phyloP scores from a whole-genome alignment of 1,140 invertebrate species.

The Leptinotarsa texana region DNA sequence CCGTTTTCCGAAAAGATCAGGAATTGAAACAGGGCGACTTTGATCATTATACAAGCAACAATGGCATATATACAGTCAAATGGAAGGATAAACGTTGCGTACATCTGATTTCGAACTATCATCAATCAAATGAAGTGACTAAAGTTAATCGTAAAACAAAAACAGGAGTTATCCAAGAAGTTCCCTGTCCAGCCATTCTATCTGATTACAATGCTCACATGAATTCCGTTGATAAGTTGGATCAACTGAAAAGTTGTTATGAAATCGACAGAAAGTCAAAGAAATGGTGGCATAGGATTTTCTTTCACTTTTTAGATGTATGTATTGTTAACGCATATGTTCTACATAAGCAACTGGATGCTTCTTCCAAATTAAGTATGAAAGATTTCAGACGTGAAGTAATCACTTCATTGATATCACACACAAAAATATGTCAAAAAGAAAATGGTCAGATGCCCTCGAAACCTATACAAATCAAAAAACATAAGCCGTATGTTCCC shows the following conservation, averaged over 20 bases:
- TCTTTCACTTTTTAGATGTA: constrained; percentile 37
- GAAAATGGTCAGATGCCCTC: not conserved
- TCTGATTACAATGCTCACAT: constrained; percentile 15
- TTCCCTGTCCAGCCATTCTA: constrained; percentile 7
- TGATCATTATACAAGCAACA: constrained; percentile 48
- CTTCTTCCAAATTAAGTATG: not conserved
- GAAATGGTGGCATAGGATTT: constrained; percentile 55
- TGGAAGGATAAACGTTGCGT: constrained; percentile 39
- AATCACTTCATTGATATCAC: constrained; percentile 10
- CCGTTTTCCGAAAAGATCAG: constrained; percentile 49
- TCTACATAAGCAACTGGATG: not conserved
- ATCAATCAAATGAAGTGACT: constrained; percentile 49
- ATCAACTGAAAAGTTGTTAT: constrained; percentile 49
- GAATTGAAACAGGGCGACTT: constrained; percentile 51
- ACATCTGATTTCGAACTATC: constrained; percentile 57
- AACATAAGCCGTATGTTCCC: not conserved
- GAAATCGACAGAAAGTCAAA: constrained; percentile 48
- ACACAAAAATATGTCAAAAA: not conserved
- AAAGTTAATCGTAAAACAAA: constrained; percentile 47
- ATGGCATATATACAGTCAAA: constrained; percentile 38
- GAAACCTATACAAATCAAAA: not conserved
- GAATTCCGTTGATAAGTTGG: constrained; percentile 49
- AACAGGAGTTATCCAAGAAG: constrained; percentile 23
- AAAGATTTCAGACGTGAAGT: constrained; percentile 7
- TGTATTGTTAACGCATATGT: constrained; percentile 8